phyloP scores from a whole-genome alignment of 2,113 vertebrate genomes.

The Notarius quadriscutis region DNA sequence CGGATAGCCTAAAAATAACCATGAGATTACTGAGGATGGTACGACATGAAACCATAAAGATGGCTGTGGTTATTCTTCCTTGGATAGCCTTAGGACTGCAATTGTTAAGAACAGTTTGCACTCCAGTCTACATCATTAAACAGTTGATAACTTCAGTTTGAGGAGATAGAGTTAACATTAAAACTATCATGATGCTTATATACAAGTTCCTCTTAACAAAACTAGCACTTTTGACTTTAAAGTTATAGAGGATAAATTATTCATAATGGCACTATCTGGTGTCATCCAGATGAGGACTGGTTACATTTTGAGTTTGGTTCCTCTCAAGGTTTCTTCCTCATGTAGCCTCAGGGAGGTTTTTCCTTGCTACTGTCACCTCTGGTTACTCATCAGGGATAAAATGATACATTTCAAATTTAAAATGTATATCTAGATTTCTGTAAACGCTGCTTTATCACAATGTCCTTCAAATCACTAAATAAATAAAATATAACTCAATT shows the following conservation, averaged over 20 bases:
- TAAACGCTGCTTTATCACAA: neutral
- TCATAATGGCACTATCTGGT: neutral
- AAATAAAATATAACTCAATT: no score
- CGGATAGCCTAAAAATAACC: neutral
- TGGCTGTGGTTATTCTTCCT: neutral
- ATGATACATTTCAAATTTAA: neutral
- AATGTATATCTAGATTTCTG: neutral
- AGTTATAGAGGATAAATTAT: neutral
- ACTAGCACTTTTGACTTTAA: neutral
- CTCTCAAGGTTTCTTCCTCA: neutral
- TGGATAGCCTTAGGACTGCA: neutral
- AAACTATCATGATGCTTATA: neutral
- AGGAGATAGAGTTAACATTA: neutral
- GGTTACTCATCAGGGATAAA: neutral
- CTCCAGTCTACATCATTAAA: neutral
- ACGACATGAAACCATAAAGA: neutral
- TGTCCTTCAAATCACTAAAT: neutral
- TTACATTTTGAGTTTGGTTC: neutral
- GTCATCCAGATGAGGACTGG: no score
- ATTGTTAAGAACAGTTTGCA: neutral
- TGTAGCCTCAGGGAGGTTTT: neutral
- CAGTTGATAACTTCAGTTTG: neutral
- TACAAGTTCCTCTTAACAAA: neutral
- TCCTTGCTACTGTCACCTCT: neutral
- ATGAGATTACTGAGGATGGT: neutral